phyloP scores from a whole-genome alignment of 2,113 vertebrate species.

The Zosterops lateralis region DNA sequence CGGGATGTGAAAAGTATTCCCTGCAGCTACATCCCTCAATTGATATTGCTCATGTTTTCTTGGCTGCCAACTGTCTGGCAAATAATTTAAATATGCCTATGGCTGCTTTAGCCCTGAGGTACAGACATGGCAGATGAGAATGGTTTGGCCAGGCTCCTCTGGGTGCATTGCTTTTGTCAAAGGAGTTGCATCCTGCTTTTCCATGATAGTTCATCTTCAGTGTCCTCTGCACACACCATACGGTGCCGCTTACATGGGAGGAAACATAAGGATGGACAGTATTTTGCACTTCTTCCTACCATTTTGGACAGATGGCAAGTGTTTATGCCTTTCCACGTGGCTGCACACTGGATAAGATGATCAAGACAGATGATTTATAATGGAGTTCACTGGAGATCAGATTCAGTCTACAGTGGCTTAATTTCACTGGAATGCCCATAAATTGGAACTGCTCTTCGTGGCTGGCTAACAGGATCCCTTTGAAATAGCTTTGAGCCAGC shows the following conservation, averaged over 20 bases:
- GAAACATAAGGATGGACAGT: background rate
- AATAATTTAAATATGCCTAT: background rate
- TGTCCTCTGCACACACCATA: background rate
- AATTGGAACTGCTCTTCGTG: background rate
- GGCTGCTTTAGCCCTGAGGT: background rate
- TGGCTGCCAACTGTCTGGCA: background rate
- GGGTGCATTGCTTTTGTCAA: background rate
- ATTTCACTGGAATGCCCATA: conserved; percentile 17
- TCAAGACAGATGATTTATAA: conserved; percentile 54
- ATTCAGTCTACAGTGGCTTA: background rate
- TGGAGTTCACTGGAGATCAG: conserved; percentile 14
- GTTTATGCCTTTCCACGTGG: conserved; percentile 35
- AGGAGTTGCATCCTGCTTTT: background rate
- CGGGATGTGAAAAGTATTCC: background rate
- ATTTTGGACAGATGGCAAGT: conserved; percentile 59
- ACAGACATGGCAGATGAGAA: background rate
- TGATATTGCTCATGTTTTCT: background rate
- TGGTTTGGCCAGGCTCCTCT: background rate
- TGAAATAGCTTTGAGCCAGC: background rate
- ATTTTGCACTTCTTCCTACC: conserved; percentile 14
- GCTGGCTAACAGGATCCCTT: background rate
- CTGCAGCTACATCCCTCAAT: background rate
- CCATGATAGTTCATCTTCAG: background rate
- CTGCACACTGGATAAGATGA: conserved; percentile 41
- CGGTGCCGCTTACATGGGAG: background rate